phyloP scores from a whole-genome alignment of 2,797 vertebrate species.

The Gymnoscopelus microlampas region DNA sequence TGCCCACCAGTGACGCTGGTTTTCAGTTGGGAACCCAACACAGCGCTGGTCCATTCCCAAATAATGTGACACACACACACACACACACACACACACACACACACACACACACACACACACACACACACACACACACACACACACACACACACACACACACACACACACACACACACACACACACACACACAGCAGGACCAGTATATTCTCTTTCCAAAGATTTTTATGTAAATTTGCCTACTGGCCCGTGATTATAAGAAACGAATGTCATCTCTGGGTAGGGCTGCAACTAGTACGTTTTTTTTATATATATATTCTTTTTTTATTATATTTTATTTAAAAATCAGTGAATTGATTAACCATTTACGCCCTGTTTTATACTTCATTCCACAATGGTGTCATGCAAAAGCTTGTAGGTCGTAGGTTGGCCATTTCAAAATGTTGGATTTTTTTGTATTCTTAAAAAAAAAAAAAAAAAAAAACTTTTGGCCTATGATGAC shows the following conservation, averaged over 20 bases:
- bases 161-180: no score
- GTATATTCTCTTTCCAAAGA: slow-evolving; percentile 89
- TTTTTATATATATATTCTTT: no score
- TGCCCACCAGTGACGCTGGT: background rate
- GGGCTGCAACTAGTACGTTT: slow-evolving; percentile 57
- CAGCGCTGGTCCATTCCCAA: slow-evolving; percentile 54
- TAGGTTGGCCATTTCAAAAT: no score
- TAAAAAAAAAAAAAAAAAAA: no score
- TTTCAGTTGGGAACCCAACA: slow-evolving; percentile 40
- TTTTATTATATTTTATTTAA: no score
- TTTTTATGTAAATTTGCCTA: slow-evolving; percentile 83
- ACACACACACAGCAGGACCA: slow-evolving; percentile 20
- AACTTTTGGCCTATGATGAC: no score
- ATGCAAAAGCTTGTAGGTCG: no score
- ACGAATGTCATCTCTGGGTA: slow-evolving; percentile 89
- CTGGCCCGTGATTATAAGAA: slow-evolving; percentile 87
- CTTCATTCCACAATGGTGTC: no score
- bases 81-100: background rate
- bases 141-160: background rate
- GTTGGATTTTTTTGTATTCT: no score
- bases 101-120: background rate
- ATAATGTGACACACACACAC: no score
- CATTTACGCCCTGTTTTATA: no score
- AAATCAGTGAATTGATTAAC: no score
- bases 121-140: background rate